phyloP scores from a whole-genome alignment of 2,888 invertebrate genomes.

The Andrena fulva region DNA sequence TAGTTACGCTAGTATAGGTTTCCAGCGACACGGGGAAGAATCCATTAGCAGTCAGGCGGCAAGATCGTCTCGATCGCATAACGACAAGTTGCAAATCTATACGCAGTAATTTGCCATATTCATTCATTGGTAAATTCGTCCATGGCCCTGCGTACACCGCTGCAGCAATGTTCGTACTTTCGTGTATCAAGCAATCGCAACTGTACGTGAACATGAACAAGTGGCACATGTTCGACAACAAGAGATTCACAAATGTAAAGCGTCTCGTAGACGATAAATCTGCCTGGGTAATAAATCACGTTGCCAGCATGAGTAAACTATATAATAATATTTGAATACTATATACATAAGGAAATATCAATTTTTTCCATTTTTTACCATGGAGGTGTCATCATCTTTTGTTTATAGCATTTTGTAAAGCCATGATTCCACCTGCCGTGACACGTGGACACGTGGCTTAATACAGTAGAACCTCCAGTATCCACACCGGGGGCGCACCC shows the following conservation, averaged over 20 bases:
- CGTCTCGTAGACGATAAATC: constrained; percentile 1
- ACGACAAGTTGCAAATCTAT: constrained; percentile 26
- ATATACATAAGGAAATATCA: no score
- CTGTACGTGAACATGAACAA: constrained; percentile 52
- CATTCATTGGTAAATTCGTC: constrained; percentile 11
- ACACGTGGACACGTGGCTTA: no score
- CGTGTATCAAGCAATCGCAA: constrained; percentile 28
- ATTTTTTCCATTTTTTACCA: no score
- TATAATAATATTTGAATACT: not conserved
- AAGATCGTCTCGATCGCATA: constrained; percentile 33
- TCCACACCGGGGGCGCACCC: no score
- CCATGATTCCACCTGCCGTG: no score
- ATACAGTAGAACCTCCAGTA: no score
- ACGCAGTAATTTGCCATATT: constrained; percentile 17
- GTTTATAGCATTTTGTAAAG: no score
- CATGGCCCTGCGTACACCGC: constrained; percentile 11
- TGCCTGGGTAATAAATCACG: not conserved
- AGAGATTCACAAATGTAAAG: constrained; percentile 19
- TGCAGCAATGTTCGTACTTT: not conserved
- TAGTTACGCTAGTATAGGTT: constrained; percentile 29
- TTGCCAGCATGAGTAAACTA: not conserved
- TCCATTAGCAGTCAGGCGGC: constrained; percentile 55
- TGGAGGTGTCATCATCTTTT: no score
- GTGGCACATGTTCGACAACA: constrained; percentile 12
- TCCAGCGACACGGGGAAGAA: constrained; percentile 63